Percentiles rank a stretch among this genome's conserved stretches.
Conservation (phyloP, 2,888 invertebrate genomes). For the Amphipoea lucens region DNA sequence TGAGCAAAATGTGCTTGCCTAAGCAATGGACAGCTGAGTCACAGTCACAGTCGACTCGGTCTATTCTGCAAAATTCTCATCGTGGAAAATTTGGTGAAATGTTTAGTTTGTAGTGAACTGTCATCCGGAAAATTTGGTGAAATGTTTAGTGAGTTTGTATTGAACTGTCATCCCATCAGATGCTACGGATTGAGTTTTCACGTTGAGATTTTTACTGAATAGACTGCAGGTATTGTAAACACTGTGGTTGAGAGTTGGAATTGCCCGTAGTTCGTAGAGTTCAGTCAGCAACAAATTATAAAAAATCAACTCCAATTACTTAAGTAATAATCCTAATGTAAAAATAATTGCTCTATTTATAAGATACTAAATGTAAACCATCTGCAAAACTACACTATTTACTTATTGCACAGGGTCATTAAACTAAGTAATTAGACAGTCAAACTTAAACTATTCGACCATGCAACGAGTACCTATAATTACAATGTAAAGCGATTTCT, state of each 20-base stretch:
- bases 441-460: constrained; percentile 35
- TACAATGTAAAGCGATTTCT: constrained; percentile 51
- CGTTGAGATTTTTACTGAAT: too few species aligned
- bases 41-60: too few species aligned
- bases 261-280: neutral
- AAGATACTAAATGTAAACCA: constrained; percentile 6
- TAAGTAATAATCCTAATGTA: constrained; percentile 22
- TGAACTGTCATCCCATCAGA: too few species aligned
- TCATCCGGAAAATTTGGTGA: too few species aligned
- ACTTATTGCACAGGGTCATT: constrained; percentile 27
- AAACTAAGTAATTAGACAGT: constrained; percentile 47
- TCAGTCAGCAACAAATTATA: neutral
- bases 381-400: constrained; percentile 35
- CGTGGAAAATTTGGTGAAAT: too few species aligned
- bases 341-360: constrained; percentile 53
- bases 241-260: neutral
- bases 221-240: too few species aligned
- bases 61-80: too few species aligned
- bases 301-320: neutral
- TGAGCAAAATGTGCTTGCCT: too few species aligned
- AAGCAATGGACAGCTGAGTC: too few species aligned
- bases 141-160: too few species aligned
- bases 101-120: too few species aligned
- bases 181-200: too few species aligned
- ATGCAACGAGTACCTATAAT: constrained; percentile 41